Conservation (phyloP, 2,888 invertebrate species). For the Platycheirus rosarum region DNA sequence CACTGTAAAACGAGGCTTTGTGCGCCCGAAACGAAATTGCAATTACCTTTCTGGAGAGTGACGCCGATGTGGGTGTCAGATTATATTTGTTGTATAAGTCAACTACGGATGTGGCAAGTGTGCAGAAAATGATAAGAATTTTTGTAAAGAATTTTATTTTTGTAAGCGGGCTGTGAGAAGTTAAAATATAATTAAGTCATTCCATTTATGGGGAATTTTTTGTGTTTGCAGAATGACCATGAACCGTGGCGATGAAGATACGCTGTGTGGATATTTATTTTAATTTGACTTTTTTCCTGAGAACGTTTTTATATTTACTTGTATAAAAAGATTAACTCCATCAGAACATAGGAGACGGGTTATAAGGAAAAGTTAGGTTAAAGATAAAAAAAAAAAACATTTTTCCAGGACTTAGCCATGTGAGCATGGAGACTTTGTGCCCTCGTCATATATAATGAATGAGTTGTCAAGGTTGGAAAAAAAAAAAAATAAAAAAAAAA, state of each 20-base stretch:
- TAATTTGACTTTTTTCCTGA: conserved; percentile 7
- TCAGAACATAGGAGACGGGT: too few species aligned
- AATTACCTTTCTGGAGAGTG: conserved; percentile 21
- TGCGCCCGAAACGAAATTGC: conserved; percentile 30
- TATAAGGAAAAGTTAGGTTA: too few species aligned
- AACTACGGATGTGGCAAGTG: conserved; percentile 38
- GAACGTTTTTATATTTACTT: neutral
- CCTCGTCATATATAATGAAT: too few species aligned
- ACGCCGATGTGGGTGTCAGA: conserved; percentile 46
- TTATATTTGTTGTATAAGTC: conserved; percentile 8
- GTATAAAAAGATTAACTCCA: too few species aligned
- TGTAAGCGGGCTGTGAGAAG: neutral
- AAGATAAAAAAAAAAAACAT: too few species aligned
- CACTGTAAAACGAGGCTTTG: conserved; percentile 5
- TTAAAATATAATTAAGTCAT: conserved; percentile 5
- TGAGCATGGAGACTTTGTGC: too few species aligned
- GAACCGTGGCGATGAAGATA: neutral
- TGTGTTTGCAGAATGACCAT: conserved; percentile 1
- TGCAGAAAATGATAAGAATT: conserved; percentile 41
- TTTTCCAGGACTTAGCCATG: too few species aligned
- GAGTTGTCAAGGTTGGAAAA: too few species aligned
- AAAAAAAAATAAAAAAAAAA: too few species aligned
- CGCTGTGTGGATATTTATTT: conserved; percentile 1
- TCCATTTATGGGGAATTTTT: neutral
- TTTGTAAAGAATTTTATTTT: conserved; percentile 1